Conservation (phyloP, 2,113 vertebrate genomes). For the Hippolais icterina region DNA sequence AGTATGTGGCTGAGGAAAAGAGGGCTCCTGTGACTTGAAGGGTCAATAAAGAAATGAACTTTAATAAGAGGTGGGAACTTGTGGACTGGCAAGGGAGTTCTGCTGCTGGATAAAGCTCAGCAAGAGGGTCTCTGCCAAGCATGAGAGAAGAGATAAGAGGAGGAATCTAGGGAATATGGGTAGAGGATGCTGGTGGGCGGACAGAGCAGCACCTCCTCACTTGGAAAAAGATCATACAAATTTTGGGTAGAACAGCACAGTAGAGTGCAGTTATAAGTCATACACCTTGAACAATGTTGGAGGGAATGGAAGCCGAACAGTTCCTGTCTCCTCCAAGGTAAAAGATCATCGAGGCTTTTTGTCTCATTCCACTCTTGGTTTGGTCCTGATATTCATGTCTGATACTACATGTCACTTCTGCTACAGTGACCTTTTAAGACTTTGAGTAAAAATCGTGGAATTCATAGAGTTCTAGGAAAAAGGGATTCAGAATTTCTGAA, state of each 20-base stretch:
- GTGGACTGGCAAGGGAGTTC: not conserved
- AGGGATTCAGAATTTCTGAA: not conserved
- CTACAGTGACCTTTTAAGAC: not conserved
- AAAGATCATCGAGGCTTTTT: not conserved
- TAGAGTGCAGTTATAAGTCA: not conserved
- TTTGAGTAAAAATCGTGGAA: not conserved
- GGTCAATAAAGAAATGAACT: not conserved
- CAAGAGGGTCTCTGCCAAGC: not conserved
- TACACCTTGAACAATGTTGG: not conserved
- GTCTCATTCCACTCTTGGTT: not conserved
- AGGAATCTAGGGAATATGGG: not conserved
- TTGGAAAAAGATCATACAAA: not conserved
- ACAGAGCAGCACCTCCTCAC: not conserved
- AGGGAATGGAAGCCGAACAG: not conserved
- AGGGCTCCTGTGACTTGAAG: not conserved
- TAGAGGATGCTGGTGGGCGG: not conserved
- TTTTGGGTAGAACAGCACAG: not conserved
- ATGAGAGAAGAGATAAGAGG: not conserved
- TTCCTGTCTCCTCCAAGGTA: not conserved
- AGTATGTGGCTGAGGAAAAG: not conserved
- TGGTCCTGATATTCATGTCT: not conserved
- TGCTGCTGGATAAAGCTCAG: not conserved
- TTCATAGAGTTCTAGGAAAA: not conserved
- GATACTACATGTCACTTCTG: not conserved
- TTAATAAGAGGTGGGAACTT: not conserved